Evolutionary conservation across 2,113 vertebrate species (phyloP).

Genomic region (Neolamprologus sp.): DNA sequence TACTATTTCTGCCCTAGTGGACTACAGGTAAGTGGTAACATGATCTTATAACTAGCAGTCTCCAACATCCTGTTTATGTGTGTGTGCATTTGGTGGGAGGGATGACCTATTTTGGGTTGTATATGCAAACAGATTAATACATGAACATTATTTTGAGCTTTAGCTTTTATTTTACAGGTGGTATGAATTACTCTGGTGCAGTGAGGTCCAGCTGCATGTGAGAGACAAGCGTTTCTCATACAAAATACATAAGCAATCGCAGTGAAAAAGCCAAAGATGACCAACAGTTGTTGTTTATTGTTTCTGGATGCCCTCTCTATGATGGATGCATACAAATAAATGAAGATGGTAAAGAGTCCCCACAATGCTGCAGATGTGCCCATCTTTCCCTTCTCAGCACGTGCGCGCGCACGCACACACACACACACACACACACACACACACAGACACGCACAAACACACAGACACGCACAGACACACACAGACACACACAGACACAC

Average conservation of each 20-base stretch:
- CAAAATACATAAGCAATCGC: not conserved
- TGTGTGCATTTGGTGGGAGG: not conserved
- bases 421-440: not conserved
- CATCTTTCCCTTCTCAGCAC: not conserved
- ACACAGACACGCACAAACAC: no score
- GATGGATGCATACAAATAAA: not conserved
- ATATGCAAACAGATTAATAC: not conserved
- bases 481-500: no score
- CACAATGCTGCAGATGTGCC: constrained; percentile 1
- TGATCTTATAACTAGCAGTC: constrained; percentile 70
- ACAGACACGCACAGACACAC: no score
- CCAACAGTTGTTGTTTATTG: not conserved
- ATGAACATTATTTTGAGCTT: not conserved
- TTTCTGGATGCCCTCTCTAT: not conserved
- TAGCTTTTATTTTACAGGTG: not conserved
- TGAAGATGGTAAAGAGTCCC: not conserved
- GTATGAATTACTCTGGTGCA: not conserved
- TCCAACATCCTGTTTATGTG: constrained; percentile 46
- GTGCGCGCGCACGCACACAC: fast-evolving
- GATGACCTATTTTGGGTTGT: not conserved
- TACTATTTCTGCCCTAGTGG: constrained; percentile 57
- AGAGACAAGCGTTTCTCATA: not conserved
- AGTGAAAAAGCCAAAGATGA: not conserved
- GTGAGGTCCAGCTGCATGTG: not conserved
- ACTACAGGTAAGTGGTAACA: constrained; percentile 72